Evolutionary conservation across 2,797 vertebrate genomes (phyloP), one percentile per base, ranked within the genome.

Genomic region (Bucorvus abyssinicus): DNA sequence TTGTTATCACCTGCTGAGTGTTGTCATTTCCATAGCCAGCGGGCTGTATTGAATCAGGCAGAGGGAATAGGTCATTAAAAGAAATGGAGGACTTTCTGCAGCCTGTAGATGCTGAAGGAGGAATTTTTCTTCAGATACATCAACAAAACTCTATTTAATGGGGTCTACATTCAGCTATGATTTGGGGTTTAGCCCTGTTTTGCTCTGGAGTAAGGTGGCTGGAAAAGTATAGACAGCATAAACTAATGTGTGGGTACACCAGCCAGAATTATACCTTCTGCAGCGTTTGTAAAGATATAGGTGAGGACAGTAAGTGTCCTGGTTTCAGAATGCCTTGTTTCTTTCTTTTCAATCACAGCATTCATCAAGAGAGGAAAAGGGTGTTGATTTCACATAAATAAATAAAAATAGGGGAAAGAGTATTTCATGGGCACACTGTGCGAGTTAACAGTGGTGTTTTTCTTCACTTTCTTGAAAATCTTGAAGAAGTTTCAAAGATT

Each of bases 11-110:
- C 97, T 97, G 97, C 98, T 98, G 98, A 97, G 97, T 95, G 90
- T 97, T 98, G 97, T 97, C 97, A 98, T 98, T 98, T 97, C 98
- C 97, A 95, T 97, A 98, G 97, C 97, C 97, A 97, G 95, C 97
- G 96, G 98, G 97, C 97, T 98, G 97, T 96, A 97, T 74, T 97
- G 98, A 97, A 97, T 97, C 97, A 94, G 96, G 95, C 92, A 89
- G 96, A 97, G 95, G 95, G 96, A 97, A 97, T 91, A 97, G 97
- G 97, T 98, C 97, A 97, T 98, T 98, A 98, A 97, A 97, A 97
- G 97, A 97, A 98, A 97, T 97, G 85, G 96, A 96, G 68, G 97
- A 97, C 96, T 96, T 95, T 96, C 94, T 97, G 94, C 93, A 96
- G 97, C 94, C 96, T 94, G 80, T 84, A 94, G 96, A 95, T 94